Percentiles rank a stretch among this genome's conserved stretches.
Conservation (phyloP, 2,113 vertebrate genomes). For the Hiodon alosoides region DNA sequence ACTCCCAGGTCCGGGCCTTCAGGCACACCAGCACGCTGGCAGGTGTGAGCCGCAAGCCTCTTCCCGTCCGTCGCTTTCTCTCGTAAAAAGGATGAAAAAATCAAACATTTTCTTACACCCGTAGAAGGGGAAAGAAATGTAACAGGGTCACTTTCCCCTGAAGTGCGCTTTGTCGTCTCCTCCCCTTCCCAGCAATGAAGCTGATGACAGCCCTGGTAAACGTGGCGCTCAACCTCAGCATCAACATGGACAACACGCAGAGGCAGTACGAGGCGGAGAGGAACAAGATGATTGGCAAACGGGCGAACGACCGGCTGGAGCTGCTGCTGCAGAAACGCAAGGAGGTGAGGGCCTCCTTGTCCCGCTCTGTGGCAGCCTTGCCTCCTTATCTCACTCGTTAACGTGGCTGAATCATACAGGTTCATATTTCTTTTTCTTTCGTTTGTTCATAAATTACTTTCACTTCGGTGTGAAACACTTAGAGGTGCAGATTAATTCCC, state of each 20-base stretch:
- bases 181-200: conserved; percentile 81
- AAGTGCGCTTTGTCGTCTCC: neutral
- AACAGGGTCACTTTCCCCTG: no score
- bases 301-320: conserved; percentile 92
- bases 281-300: conserved; percentile 95
- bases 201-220: conserved; percentile 99
- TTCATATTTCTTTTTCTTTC: no score
- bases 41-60: conserved; percentile 58
- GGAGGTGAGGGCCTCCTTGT: conserved; percentile 71
- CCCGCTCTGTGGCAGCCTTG: no score
- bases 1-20: conserved; percentile 97
- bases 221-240: conserved; percentile 96
- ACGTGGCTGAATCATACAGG: no score
- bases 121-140: no score
- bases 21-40: conserved; percentile 97
- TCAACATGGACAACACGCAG: conserved; percentile 99
- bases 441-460: no score
- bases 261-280: conserved; percentile 94
- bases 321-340: conserved; percentile 93
- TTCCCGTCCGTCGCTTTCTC: neutral
- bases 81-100: no score
- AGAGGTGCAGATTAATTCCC: neutral
- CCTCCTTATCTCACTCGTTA: no score
- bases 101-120: neutral
- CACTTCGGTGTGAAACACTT: neutral